Base-by-base conservation (phyloP, 2,888 invertebrate species). In the Aleiodes leptofemur region DNA sequence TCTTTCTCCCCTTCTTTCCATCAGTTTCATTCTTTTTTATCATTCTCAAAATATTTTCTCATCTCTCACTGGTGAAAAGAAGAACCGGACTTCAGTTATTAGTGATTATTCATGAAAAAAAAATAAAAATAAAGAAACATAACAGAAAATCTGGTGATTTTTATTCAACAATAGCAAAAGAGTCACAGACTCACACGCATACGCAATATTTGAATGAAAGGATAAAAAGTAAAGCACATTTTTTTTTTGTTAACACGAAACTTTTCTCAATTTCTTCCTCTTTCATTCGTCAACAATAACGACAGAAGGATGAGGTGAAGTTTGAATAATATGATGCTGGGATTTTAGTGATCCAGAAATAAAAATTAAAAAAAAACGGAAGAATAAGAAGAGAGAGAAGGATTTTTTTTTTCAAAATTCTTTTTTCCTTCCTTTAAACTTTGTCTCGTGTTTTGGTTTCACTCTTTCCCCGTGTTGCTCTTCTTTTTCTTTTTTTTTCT, bases 121-220 rank as follows among this genome's bases (percentile, higher is more conserved):
- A 51, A 53, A 72, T 1, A 43, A 11, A 1, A 9, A 43, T 11
- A 8, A 11, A 43, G 43, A 43, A 38, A 14, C 9, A 70, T 73
- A 73, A 69, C 53, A 61, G 72, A 34, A 78, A 77, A 78, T 72
- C 73, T 61, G 66, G 72, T 77, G 51, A 77, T 78, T 79, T 74
- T 79, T 81, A 82, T 34, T 4, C 76, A 78, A 73, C 48, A 53
- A 59, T 61, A 55, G 70, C 64, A 59, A 72, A 43, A 64, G 64
- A 64, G 64, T 64, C 48, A 48, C 61, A 61, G 8, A 23, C 13
- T 43, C 64, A 23, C 64, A 61, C 72, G 57, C 70, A 73, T 48
- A 29, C 59, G 76, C 64, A 57, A 72, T 3, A n/a, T 9, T 72
- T 29, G 56, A 29, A 51, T 31, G 16, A 55, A 29, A 59, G 68